A percentile compares a stretch with the other conserved stretches of the same genome.
phyloP scores from a whole-genome alignment of 2,113 vertebrate genomes.

The Proterorhinus semilunaris region DNA sequence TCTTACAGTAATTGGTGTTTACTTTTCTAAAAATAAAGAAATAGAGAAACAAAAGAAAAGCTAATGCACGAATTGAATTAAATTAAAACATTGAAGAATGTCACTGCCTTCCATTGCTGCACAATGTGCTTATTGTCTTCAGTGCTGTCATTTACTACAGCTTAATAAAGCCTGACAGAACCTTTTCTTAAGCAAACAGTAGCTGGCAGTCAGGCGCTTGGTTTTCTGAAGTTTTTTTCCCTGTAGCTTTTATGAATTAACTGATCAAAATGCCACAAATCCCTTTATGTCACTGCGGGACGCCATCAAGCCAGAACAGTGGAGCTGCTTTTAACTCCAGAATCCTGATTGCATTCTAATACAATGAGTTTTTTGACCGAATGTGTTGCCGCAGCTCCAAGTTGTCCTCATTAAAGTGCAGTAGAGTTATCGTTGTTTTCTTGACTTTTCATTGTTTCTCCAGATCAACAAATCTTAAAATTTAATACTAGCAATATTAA shows the following conservation, averaged over 20 bases:
- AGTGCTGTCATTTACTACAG: conserved; percentile 3
- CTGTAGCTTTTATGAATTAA: conserved; percentile 50
- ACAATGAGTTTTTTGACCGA: conserved; percentile 1
- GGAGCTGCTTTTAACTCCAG: conserved; percentile 26
- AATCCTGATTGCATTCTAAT: conserved; percentile 17
- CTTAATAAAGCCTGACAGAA: conserved; percentile 23
- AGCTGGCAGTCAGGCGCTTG: conserved; percentile 40
- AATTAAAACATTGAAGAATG: conserved; percentile 15
- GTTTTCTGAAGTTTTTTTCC: conserved; percentile 19
- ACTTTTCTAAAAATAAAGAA: background rate
- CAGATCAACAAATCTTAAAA: too few relatives aligned
- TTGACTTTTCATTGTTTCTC: too few relatives aligned
- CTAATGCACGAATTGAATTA: background rate
- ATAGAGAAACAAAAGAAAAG: background rate
- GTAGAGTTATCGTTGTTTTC: conserved; percentile 2
- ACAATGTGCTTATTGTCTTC: conserved; percentile 13
- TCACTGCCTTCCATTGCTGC: background rate
- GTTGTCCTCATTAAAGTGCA: background rate
- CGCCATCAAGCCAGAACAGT: conserved; percentile 24
- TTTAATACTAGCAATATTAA: too few relatives aligned
- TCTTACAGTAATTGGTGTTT: background rate
- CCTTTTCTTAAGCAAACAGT: conserved; percentile 32
- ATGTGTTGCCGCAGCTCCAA: background rate
- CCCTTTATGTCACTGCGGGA: conserved; percentile 21
- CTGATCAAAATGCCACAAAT: conserved; percentile 33